These are phyloP conservation scores for Leptobrachium ailaonicum DNA, from an alignment of 2,113 vertebrate genomes.

Conservation along the genomic window DNA sequence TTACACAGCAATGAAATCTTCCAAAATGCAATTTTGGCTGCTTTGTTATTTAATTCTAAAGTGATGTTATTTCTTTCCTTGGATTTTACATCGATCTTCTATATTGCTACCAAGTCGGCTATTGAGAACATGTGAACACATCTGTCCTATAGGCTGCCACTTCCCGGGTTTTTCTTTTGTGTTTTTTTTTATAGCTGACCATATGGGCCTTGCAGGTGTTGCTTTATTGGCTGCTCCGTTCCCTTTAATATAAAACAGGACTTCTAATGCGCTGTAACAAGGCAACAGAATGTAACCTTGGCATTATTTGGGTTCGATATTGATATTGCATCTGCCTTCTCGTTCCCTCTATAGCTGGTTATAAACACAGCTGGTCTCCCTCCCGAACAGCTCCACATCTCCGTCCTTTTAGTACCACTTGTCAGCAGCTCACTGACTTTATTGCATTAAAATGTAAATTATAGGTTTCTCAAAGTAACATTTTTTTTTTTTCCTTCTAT, in stretches of 20 bases:
- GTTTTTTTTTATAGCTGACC: constrained; percentile 7
- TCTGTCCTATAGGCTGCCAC: constrained; percentile 7
- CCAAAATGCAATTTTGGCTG: no score
- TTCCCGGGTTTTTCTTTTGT: constrained; percentile 1
- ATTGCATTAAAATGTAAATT: neutral
- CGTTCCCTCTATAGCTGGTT: neutral
- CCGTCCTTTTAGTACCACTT: neutral
- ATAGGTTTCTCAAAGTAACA: neutral
- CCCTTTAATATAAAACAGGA: neutral
- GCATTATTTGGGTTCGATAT: neutral
- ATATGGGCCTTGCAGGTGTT: neutral
- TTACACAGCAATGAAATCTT: no score
- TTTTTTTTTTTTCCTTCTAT: no score
- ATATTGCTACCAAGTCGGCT: constrained; percentile 12
- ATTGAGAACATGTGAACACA: constrained; percentile 9
- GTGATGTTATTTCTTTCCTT: no score
- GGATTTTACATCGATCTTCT: neutral
- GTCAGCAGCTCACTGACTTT: neutral
- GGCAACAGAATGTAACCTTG: neutral
- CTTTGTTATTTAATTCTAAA: no score
- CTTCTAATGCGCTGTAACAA: neutral
- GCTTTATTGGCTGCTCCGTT: neutral
- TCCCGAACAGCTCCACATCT: neutral
- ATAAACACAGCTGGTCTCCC: neutral
- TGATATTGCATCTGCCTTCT: neutral